Evolutionary conservation across 2,797 vertebrate species (phyloP).

Genomic region (Syndactyla subalaris): DNA sequence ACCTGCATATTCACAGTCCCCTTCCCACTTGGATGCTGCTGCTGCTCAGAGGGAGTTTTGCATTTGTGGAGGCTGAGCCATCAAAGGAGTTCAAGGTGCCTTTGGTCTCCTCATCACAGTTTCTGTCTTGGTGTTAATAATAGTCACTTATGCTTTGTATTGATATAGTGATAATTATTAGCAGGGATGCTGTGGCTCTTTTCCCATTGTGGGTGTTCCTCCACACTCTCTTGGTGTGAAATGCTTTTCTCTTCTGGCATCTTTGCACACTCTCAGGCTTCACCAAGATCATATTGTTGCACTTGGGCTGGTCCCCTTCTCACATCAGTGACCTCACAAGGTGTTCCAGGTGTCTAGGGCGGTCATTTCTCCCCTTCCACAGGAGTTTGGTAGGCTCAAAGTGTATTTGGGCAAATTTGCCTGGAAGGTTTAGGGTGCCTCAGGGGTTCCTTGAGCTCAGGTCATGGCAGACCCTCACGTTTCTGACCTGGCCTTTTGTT

Average conservation of each 20-base stretch:
- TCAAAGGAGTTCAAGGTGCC: constrained; percentile 33
- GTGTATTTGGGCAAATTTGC: background rate
- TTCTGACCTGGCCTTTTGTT: background rate
- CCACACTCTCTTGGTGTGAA: background rate
- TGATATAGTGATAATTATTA: background rate
- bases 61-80: constrained; percentile 18
- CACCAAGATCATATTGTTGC: background rate
- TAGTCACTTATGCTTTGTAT: background rate
- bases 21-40: constrained; percentile 11
- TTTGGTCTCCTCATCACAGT: background rate
- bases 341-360: background rate
- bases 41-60: constrained; percentile 7
- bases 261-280: background rate
- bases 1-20: constrained; percentile 48
- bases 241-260: background rate
- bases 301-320: background rate
- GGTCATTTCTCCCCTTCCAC: background rate
- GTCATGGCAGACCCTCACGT: background rate
- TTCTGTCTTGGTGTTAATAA: background rate
- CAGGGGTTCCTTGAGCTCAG: accelerated
- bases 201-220: background rate
- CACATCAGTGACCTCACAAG: background rate
- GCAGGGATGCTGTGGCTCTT: background rate
- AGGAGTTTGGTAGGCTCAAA: background rate
- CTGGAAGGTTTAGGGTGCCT: background rate